phyloP scores from a whole-genome alignment of 92 coral and sea anemone species.

The Phenganax subtilis region DNA sequence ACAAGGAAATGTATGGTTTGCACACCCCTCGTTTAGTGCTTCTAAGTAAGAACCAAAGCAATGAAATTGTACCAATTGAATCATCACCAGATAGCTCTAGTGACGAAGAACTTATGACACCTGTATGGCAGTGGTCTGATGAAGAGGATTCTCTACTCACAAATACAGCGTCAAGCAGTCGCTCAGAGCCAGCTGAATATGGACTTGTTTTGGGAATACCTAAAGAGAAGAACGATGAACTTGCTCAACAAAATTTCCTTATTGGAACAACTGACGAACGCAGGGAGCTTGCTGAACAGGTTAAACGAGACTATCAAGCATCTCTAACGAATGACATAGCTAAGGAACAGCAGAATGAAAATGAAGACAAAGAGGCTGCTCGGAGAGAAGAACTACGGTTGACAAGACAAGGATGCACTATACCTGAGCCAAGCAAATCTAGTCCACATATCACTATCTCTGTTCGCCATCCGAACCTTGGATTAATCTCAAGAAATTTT shows the following conservation, averaged over 20 bases:
- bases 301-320: constrained; percentile 41
- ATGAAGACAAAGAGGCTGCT: neutral
- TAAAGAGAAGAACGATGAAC: no score
- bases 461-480: constrained; percentile 46
- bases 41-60: constrained; percentile 22
- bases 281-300: constrained; percentile 23
- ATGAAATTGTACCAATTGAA: constrained; percentile 2
- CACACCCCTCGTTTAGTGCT: constrained; percentile 7
- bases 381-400: constrained; percentile 25
- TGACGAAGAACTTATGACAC: constrained; percentile 14
- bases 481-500: constrained; percentile 39
- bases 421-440: constrained; percentile 8
- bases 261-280: constrained; percentile 50
- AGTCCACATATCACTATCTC: constrained; percentile 39
- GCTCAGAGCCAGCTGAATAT: neutral
- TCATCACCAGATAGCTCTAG: constrained; percentile 11
- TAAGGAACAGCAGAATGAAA: constrained; percentile 23
- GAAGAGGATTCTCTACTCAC: neutral
- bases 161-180: neutral
- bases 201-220: no score
- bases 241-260: neutral
- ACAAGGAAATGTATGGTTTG: neutral
- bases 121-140: neutral
- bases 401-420: constrained; percentile 36
- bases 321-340: constrained; percentile 37